Evolutionary conservation across 2,113 vertebrate genomes (phyloP).

Genomic region (Acanthisitta chloris): DNA sequence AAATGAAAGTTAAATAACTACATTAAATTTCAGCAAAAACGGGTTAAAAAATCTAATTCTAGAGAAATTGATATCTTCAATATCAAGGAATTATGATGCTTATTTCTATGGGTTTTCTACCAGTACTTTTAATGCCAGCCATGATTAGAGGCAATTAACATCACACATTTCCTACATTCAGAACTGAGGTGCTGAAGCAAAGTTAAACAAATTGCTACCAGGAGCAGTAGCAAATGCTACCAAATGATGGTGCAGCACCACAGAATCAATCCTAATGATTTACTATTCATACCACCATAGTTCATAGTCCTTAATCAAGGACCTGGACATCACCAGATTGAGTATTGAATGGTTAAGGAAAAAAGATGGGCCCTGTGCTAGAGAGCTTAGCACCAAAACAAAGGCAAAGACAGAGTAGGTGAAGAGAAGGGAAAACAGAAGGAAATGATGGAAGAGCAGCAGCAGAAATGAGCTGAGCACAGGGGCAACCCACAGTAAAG

Average conservation of each 20-base stretch:
- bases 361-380: not conserved
- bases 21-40: conserved; percentile 42
- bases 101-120: not conserved
- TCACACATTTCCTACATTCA: not conserved
- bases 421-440: not conserved
- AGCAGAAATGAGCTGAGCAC: not conserved
- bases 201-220: not conserved
- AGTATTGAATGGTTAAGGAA: not conserved
- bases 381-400: not conserved
- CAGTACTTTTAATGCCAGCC: not conserved
- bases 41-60: conserved; percentile 37
- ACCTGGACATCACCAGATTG: not conserved
- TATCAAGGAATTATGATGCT: not conserved
- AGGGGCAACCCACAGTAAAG: not conserved
- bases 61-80: not conserved
- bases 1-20: conserved; percentile 58
- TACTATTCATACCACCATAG: not conserved
- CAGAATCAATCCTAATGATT: not conserved
- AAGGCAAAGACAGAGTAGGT: not conserved
- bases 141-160: not conserved
- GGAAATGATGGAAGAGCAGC: not conserved
- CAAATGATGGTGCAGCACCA: not conserved
- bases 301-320: not conserved
- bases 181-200: not conserved
- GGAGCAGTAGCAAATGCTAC: not conserved